Conservation (phyloP, 2,797 vertebrate genomes). For the Pantherophis vulpinus region DNA sequence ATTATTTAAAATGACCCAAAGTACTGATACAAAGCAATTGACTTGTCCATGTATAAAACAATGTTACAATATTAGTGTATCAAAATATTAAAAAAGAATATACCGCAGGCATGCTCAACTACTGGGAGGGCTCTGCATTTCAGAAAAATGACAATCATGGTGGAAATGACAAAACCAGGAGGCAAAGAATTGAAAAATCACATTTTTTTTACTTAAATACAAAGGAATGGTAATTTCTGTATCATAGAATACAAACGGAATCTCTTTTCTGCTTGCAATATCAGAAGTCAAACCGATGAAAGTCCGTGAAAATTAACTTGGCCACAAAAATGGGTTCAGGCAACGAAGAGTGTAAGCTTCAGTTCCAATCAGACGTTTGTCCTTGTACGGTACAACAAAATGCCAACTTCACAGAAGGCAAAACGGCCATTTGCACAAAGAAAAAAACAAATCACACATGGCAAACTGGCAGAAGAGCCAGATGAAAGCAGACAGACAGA, state of each 20-base stretch:
- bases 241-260: background rate
- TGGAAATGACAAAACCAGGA: background rate
- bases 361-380: background rate
- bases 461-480: background rate
- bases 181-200: background rate
- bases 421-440: background rate
- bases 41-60: background rate
- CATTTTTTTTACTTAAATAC: background rate
- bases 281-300: background rate
- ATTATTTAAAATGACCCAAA: background rate
- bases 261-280: background rate
- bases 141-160: background rate
- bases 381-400: constrained; percentile 8
- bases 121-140: background rate
- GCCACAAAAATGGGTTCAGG: background rate
- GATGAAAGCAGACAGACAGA: background rate
- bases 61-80: background rate
- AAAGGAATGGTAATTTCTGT: background rate
- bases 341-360: background rate
- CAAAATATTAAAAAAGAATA: background rate
- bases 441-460: background rate
- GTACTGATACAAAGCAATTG: background rate
- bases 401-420: background rate
- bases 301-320: background rate
- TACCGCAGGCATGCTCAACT: background rate